Evolutionary conservation across 2,888 invertebrate species (phyloP).

Genomic region (Clitarchus hookeri): DNA sequence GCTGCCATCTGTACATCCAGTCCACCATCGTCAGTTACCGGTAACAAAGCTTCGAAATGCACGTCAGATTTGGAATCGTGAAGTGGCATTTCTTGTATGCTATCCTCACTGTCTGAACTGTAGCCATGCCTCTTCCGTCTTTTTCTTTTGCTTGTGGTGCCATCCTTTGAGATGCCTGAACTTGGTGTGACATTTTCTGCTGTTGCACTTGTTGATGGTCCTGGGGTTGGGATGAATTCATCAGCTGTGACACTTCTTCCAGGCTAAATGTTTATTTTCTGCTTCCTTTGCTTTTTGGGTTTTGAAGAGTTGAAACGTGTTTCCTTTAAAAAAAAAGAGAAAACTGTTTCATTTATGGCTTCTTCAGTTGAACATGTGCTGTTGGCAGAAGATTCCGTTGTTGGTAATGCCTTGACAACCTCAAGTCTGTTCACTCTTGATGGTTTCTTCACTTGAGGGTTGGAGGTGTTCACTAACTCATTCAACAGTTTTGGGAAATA

Average conservation of each 20-base stretch:
- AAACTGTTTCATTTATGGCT: too few relatives aligned
- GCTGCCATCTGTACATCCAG: neutral
- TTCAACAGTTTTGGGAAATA: slow-evolving; percentile 1
- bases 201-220: neutral
- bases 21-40: neutral
- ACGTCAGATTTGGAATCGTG: neutral
- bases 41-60: neutral
- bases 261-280: neutral
- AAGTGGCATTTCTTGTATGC: neutral
- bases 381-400: too few relatives aligned
- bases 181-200: neutral
- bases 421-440: too few relatives aligned
- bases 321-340: slow-evolving; percentile 6
- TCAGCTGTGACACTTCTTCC: neutral
- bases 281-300: neutral
- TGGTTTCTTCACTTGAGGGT: slow-evolving; percentile 10
- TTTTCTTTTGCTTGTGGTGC: neutral
- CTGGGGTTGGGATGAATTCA: neutral
- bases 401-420: too few relatives aligned
- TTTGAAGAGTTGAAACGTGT: neutral
- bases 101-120: neutral
- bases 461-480: neutral
- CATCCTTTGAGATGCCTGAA: slow-evolving; percentile 3
- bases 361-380: too few relatives aligned
- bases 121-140: neutral